Base-by-base conservation (phyloP, 2,113 vertebrate genomes). In the Triplophysa tibetana region DNA sequence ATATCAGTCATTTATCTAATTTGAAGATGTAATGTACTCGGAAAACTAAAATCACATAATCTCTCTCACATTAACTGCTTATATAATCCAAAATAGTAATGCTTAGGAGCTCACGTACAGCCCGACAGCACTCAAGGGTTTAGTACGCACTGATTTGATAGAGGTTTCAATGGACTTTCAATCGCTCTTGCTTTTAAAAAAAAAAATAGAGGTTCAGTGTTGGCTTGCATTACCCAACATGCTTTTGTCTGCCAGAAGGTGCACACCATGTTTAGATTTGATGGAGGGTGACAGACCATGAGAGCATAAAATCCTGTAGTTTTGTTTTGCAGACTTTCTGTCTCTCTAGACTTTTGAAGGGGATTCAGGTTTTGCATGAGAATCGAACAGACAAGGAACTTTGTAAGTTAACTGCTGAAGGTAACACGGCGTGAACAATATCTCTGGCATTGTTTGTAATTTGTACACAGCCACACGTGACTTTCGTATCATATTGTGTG, bases 261-360 rank as follows among this genome's bases (percentile, higher is more conserved):
- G 52, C 69, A 38, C n/a, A 21, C 19, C 52, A 58, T 72, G 50
- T 72, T 29, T 56, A 72, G 26, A 58, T 72, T n/a, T 72, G 69
- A 72, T 72, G 52, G 52, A 17, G 45, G 69, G 26, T 72, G 69
- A 58, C 52, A 38, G 69, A 58, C 69, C 69, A 72, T 72, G 52
- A 33, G 29, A 72, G 69, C 29, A 41, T 58, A 52, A 72, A 72
- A 72, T 58, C 56, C 52, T 23, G 19, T 52, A 21, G 52, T 72
- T 72, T 38, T 72, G 69, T 72, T 72, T 72, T 72, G 69, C 69
- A 58, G 29, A 72, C 26, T 58, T 17, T 56, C 52, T 17, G 52
- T 58, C 52, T 58, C 52, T 9, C 17, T 4, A 23, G 52, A 58
- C 19, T 52, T 72, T 72, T n/a, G 24, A 6, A 17, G 29, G 54